Conservation (phyloP, 2,888 invertebrate genomes). For the Cosmopolites sordidus region DNA sequence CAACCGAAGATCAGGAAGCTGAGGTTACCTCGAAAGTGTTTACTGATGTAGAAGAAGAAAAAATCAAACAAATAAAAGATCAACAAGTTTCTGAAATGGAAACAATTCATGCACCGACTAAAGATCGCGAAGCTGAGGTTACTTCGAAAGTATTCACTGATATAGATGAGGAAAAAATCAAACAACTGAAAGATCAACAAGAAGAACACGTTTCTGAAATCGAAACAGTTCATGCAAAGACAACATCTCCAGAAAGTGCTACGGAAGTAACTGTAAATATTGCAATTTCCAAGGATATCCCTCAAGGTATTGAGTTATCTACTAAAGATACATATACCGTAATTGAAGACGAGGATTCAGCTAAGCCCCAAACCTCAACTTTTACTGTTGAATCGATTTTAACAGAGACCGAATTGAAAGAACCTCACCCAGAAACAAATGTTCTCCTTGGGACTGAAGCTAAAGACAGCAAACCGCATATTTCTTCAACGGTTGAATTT, state of each 20-base stretch:
- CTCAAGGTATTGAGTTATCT: slow-evolving; percentile 32
- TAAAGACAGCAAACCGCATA: background rate
- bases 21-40: slow-evolving; percentile 17
- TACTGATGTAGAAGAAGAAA: slow-evolving; percentile 11
- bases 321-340: slow-evolving; percentile 32
- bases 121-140: slow-evolving; percentile 23
- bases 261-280: slow-evolving; percentile 33
- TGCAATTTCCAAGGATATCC: slow-evolving; percentile 27
- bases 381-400: slow-evolving; percentile 38
- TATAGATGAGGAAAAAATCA: slow-evolving; percentile 13
- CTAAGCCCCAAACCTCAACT: slow-evolving; percentile 25
- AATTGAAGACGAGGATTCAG: slow-evolving; percentile 13
- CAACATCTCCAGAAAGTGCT: slow-evolving; percentile 29
- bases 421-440: slow-evolving; percentile 16
- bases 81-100: slow-evolving; percentile 30
- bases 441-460: background rate
- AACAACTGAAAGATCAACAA: slow-evolving; percentile 3
- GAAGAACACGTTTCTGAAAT: slow-evolving; percentile 28
- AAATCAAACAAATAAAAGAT: slow-evolving; percentile 14
- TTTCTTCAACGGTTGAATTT: slow-evolving; percentile 29
- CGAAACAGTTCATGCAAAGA: slow-evolving; percentile 38
- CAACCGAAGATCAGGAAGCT: slow-evolving; percentile 6
- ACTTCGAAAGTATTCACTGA: slow-evolving; percentile 6
- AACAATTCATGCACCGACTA: slow-evolving; percentile 37
- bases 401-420: slow-evolving; percentile 36